Percentiles rank a stretch among this genome's conserved stretches.
Evolutionary conservation across 2,888 invertebrate genomes (phyloP).

Genomic region (Ophion ellenae): DNA sequence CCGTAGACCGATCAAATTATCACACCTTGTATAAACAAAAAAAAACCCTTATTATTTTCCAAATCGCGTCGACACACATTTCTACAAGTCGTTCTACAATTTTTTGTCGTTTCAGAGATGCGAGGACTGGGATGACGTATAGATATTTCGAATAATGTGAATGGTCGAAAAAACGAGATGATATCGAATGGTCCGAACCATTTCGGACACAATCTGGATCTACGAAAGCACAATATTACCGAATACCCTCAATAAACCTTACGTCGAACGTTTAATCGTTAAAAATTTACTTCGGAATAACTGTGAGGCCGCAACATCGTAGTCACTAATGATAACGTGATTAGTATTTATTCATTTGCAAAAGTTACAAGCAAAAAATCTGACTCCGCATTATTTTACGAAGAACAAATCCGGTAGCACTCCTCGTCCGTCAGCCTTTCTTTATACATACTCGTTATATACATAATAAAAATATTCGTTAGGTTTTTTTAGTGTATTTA

Average conservation of each 20-base stretch:
- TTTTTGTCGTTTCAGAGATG: conserved; percentile 85
- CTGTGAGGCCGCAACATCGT: background rate
- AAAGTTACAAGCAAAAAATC: conserved; percentile 64
- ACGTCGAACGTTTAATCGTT: background rate
- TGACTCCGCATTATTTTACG: conserved; percentile 33
- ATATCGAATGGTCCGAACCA: background rate
- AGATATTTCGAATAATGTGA: background rate
- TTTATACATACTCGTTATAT: conserved; percentile 65
- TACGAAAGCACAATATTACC: background rate
- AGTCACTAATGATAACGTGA: conserved; percentile 32
- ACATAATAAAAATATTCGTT: conserved; percentile 59
- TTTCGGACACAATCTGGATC: background rate
- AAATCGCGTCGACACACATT: conserved; percentile 1
- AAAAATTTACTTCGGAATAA: background rate
- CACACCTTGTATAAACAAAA: background rate
- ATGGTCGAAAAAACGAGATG: background rate
- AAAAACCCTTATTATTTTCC: conserved; percentile 29
- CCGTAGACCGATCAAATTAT: too few species aligned
- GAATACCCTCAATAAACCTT: background rate
- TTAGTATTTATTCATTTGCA: conserved; percentile 55
- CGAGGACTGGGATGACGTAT: conserved; percentile 88
- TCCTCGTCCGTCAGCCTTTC: conserved; percentile 16
- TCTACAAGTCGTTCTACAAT: background rate
- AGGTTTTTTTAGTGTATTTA: conserved; percentile 11
- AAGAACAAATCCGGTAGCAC: conserved; percentile 35